phyloP scores from a whole-genome alignment of 2,113 vertebrate genomes.

The Chinchilla lanigera region DNA sequence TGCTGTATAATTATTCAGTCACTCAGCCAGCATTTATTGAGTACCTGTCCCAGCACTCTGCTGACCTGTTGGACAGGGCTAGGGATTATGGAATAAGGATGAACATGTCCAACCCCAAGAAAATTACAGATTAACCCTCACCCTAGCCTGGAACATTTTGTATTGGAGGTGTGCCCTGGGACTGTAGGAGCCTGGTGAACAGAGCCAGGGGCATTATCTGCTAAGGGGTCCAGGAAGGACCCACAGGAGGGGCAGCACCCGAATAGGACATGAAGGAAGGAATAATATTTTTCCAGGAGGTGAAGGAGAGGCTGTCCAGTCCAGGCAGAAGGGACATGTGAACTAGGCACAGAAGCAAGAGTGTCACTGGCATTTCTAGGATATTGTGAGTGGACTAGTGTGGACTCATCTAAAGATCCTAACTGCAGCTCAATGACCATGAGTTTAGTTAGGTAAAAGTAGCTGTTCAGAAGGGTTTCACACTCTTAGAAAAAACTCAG shows the following conservation, averaged over 20 bases:
- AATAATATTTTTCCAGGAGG: neutral
- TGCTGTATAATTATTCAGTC: neutral
- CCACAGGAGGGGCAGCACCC: neutral
- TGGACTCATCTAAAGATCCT: neutral
- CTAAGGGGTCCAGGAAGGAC: neutral
- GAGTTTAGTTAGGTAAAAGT: neutral
- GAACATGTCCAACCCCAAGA: neutral
- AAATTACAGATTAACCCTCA: neutral
- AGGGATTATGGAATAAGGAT: neutral
- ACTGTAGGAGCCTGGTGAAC: too few species aligned
- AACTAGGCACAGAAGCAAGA: neutral
- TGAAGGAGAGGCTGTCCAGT: neutral
- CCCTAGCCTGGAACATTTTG: neutral
- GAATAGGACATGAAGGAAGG: neutral
- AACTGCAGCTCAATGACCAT: neutral
- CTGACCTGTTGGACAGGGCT: neutral
- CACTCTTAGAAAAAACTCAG: neutral
- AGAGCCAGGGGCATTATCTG: neutral
- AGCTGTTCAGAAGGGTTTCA: neutral
- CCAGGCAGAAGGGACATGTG: neutral
- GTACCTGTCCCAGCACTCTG: neutral
- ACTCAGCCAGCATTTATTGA: neutral
- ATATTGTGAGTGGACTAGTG: neutral
- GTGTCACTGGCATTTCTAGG: neutral
- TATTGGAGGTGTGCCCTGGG: neutral